Evolutionary conservation across 1,140 invertebrate genomes (phyloP).

Genomic region (Anagrus nilaparvatae): DNA sequence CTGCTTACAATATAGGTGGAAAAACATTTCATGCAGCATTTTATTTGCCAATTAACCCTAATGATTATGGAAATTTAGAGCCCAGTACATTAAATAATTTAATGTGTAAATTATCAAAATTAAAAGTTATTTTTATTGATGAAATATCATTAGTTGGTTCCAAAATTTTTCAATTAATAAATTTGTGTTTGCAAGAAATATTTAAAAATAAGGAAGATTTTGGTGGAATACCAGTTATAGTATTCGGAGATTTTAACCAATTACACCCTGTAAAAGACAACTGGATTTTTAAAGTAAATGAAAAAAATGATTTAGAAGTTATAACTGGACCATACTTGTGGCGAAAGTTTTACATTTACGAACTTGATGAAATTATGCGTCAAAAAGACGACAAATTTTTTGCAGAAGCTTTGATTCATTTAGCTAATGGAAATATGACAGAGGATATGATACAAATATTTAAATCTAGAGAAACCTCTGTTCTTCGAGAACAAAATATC

Average conservation of each 20-base stretch:
- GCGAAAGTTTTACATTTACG: slow-evolving; percentile 11
- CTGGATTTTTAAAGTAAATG: slow-evolving; percentile 8
- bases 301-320: neutral
- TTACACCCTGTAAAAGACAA: slow-evolving; percentile 13
- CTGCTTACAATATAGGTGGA: slow-evolving; percentile 22
- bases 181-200: slow-evolving; percentile 25
- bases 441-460: neutral
- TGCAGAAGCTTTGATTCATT: slow-evolving; percentile 10
- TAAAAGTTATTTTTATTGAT: slow-evolving; percentile 30
- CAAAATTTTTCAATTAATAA: slow-evolving; percentile 19
- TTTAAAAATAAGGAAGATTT: slow-evolving; percentile 17
- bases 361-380: slow-evolving; percentile 17
- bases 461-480: slow-evolving; percentile 2
- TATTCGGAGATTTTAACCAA: slow-evolving; percentile 14
- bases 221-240: slow-evolving; percentile 15
- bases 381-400: slow-evolving; percentile 17
- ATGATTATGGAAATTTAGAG: slow-evolving; percentile 1
- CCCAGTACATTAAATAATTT: neutral
- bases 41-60: slow-evolving; percentile 19
- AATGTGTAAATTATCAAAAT: slow-evolving; percentile 14
- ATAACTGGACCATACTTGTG: slow-evolving; percentile 5
- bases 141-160: slow-evolving; percentile 30
- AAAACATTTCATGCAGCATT: slow-evolving; percentile 27
- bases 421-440: slow-evolving; percentile 1
- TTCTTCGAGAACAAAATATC: neutral